Conservation (phyloP, 2,113 vertebrate species). For the Prunella himalayana region DNA sequence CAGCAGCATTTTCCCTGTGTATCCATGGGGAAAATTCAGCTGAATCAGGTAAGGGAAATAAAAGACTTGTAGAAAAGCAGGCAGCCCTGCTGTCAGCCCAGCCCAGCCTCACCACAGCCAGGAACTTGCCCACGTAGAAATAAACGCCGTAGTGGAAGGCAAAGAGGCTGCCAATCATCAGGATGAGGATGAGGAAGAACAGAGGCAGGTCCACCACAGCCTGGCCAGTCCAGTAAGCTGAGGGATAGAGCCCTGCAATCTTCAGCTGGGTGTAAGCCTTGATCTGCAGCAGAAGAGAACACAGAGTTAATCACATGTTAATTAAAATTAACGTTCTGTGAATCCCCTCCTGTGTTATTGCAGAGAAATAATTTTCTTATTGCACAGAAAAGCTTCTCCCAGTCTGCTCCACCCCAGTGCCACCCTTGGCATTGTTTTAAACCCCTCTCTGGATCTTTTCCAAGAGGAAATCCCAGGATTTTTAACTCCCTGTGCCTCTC, state of each 20-base stretch:
- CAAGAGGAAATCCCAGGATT: not conserved
- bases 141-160: constrained; percentile 85
- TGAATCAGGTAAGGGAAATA: accelerated
- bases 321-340: accelerated
- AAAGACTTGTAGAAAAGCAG: not conserved
- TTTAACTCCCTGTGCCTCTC: not conserved
- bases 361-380: too few relatives aligned
- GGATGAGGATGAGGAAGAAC: constrained; percentile 82
- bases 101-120: constrained; percentile 81
- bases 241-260: constrained; percentile 90
- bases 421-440: not conserved
- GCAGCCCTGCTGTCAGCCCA: accelerated
- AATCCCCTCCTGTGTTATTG: accelerated
- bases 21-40: accelerated
- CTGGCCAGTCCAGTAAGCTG: constrained; percentile 94
- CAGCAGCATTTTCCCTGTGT: not conserved
- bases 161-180: constrained; percentile 87
- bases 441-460: accelerated
- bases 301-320: accelerated
- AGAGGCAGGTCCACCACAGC: constrained; percentile 87
- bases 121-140: constrained; percentile 81
- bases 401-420: not conserved
- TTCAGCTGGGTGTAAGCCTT: constrained; percentile 91
- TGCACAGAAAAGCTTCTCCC: not conserved
- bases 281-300: constrained; percentile 68